Evolutionary conservation across 30 jellyfish, hydroid and myxozoan species (phyloP), one percentile per base, ranked within the genome.

Genomic region (Turritopsis rubra): DNA sequence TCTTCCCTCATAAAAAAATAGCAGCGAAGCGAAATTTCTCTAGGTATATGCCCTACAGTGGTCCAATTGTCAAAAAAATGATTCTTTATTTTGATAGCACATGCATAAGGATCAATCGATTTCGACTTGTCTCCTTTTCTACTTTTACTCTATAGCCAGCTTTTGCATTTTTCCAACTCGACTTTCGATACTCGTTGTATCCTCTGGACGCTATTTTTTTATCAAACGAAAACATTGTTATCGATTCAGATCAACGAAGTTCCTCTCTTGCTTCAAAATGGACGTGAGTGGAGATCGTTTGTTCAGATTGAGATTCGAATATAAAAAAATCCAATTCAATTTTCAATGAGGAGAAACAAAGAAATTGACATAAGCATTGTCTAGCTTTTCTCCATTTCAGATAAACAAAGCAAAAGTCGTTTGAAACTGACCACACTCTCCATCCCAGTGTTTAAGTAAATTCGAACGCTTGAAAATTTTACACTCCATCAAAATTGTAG

Each of bases 21-120:
- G 72, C 72, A 54, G 72, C n/a, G 72, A 54, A 18, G 72, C 72
- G 72, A 54, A n/a, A 54, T 54, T 54, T 54, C 18, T 54, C 72
- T 54, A 54, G 72, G 72, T 54, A 54, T 54, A n/a, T n/a, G 72
- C 72, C 72, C 72, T 54, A 54, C 72, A 54, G 72, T 54, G 72
- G n/a, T 54, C 72, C 72, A 54, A 54, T 54, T 54, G n/a, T 54
- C 72, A 54, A 54, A 54, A 54, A 54, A 54, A 16, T n/a, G 72
- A 54, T 54, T 54, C n/a, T 54, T 54, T 54, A 54, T 54, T n/a
- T n/a, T n/a, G n/a, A n/a, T n/a, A n/a, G n/a, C n/a, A n/a, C n/a
- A n/a, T n/a, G n/a, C n/a, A n/a, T n/a, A n/a, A n/a, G n/a, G n/a
- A n/a, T n/a, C n/a, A n/a, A n/a, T n/a, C n/a, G n/a, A n/a, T n/a